Evolutionary conservation across 2,113 vertebrate genomes (phyloP).

Genomic region (Gorsachius goisagi): DNA sequence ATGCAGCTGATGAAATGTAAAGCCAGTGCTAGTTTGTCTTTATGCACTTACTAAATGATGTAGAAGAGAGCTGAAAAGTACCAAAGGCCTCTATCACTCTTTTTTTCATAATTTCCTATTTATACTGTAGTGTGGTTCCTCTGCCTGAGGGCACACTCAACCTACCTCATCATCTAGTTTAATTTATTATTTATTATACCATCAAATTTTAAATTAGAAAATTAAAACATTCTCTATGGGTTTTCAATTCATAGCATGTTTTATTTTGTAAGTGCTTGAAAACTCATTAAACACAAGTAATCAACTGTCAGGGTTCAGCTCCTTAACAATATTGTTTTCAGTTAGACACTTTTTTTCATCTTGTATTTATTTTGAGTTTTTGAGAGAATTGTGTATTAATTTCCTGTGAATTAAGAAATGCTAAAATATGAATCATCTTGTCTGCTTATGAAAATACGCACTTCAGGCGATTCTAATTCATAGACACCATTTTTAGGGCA

Average conservation of each 20-base stretch:
- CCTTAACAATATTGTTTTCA: background rate
- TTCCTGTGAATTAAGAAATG: background rate
- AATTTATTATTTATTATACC: background rate
- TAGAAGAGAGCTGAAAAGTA: background rate
- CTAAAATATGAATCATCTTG: background rate
- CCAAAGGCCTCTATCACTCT: background rate
- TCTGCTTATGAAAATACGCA: background rate
- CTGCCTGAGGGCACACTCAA: background rate
- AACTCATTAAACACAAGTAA: background rate
- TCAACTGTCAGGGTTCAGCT: background rate
- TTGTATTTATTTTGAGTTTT: background rate
- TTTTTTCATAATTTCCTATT: background rate
- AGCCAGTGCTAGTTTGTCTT: background rate
- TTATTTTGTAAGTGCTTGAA: background rate
- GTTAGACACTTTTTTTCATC: background rate
- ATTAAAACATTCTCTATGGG: background rate
- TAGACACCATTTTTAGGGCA: background rate
- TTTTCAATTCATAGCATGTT: background rate
- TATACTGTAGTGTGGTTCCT: background rate
- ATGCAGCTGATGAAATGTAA: background rate
- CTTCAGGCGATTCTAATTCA: background rate
- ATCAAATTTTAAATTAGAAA: background rate
- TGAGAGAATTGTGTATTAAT: background rate
- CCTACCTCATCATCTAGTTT: background rate
- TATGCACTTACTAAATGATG: background rate